These are phyloP conservation scores for Elephantulus edwardii DNA, from an alignment of 2,113 vertebrate genomes.

Conservation along the genomic window DNA sequence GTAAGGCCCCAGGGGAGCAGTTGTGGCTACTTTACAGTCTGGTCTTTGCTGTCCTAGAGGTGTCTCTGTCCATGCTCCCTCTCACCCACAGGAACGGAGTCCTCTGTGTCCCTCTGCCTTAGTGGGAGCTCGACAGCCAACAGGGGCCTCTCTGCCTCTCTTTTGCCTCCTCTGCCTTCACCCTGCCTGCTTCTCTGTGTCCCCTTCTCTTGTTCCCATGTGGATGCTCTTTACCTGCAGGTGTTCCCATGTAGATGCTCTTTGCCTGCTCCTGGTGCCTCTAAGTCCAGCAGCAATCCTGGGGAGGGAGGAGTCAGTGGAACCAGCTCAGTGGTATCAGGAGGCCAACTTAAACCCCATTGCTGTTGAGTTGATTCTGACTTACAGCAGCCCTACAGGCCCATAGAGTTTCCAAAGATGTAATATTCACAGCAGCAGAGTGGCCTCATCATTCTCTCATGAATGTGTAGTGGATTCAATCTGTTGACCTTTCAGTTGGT, in stretches of 20 bases:
- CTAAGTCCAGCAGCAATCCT: neutral
- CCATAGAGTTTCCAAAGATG: neutral
- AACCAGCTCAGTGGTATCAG: neutral
- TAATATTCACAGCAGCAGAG: neutral
- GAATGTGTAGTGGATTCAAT: neutral
- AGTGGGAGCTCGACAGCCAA: neutral
- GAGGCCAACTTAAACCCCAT: no score
- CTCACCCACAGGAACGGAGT: neutral
- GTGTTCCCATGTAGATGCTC: neutral
- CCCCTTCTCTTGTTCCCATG: neutral
- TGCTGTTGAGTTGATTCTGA: no score
- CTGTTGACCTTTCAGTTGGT: neutral
- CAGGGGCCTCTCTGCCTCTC: neutral
- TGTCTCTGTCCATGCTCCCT: neutral
- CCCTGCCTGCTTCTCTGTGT: neutral
- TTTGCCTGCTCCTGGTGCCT: constrained; percentile 21
- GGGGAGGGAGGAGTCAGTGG: neutral
- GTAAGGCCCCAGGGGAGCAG: neutral
- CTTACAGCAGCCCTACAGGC: no score
- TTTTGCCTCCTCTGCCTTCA: neutral
- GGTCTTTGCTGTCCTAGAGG: neutral
- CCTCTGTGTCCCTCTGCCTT: neutral
- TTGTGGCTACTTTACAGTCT: neutral
- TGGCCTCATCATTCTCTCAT: neutral
- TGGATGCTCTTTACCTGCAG: neutral